A percentile compares a stretch with the other conserved stretches of the same genome.
phyloP scores from a whole-genome alignment of 2,113 vertebrate genomes.

The Tragelaphus scriptus region DNA sequence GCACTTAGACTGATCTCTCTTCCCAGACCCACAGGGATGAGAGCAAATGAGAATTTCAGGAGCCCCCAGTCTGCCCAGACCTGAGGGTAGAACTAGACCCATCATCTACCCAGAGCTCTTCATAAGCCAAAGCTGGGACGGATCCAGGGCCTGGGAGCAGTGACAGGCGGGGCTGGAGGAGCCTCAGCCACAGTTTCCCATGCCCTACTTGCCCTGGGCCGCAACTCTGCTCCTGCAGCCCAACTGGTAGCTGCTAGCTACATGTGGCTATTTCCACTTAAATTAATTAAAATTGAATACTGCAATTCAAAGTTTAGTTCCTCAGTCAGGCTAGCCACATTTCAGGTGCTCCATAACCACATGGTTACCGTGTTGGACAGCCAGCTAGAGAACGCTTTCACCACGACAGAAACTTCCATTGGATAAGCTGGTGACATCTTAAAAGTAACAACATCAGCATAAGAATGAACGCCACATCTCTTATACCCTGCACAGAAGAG shows the following conservation, averaged over 20 bases:
- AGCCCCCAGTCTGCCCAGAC: neutral
- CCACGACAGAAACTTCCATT: neutral
- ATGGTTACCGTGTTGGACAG: neutral
- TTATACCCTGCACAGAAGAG: neutral
- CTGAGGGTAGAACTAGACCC: neutral
- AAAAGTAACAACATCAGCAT: neutral
- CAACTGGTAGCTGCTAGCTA: neutral
- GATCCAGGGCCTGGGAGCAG: neutral
- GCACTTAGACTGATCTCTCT: neutral
- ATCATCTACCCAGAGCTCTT: neutral
- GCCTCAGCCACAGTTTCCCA: neutral
- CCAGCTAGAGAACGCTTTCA: neutral
- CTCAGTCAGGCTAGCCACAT: neutral
- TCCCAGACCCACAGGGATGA: neutral
- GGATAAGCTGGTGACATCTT: neutral
- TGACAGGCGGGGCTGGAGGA: neutral
- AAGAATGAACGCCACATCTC: neutral
- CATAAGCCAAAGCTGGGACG: neutral
- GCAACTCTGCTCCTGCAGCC: neutral
- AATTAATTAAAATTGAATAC: constrained; percentile 5
- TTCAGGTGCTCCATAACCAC: neutral
- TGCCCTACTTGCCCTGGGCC: neutral
- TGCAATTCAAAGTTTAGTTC: neutral
- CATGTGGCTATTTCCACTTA: neutral
- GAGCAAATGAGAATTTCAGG: neutral